A percentile compares a stretch with the other conserved stretches of the same genome.
Evolutionary conservation across 2,797 vertebrate genomes (phyloP).

Genomic region (Gadopsis marmoratus): DNA sequence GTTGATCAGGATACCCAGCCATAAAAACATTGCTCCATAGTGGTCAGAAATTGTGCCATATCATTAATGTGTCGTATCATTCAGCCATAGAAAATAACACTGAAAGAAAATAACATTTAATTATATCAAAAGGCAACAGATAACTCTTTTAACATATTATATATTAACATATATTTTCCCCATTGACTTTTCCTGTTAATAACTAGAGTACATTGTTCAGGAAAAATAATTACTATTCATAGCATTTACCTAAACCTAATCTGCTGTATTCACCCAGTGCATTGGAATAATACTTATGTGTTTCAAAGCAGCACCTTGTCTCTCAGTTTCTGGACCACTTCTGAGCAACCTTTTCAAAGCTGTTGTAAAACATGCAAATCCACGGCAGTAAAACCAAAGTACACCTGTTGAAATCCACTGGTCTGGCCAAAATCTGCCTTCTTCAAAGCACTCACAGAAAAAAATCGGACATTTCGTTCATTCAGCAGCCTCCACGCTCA

Average conservation of each 20-base stretch:
- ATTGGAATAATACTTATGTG: constrained; percentile 6
- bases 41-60: not conserved
- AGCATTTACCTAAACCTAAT: constrained; percentile 12
- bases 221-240: not conserved
- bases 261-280: not conserved
- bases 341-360: constrained; percentile 27
- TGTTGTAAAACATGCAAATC: constrained; percentile 45
- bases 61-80: not conserved
- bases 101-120: not conserved
- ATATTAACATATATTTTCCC: not conserved
- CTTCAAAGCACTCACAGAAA: constrained; percentile 39
- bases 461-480: constrained; percentile 22
- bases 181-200: not conserved
- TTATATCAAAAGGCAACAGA: not conserved
- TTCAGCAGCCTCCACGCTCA: constrained; percentile 21
- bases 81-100: not conserved
- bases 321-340: not conserved
- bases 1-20: not conserved
- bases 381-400: constrained; percentile 24
- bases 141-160: not conserved
- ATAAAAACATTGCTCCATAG: too few relatives aligned
- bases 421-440: constrained; percentile 26
- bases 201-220: not conserved
- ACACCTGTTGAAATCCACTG: constrained; percentile 47
- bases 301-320: constrained; percentile 7